Evolutionary conservation across 2,888 invertebrate genomes (phyloP), one percentile per base, ranked within the genome.

Genomic region (Leucophenga montana): DNA sequence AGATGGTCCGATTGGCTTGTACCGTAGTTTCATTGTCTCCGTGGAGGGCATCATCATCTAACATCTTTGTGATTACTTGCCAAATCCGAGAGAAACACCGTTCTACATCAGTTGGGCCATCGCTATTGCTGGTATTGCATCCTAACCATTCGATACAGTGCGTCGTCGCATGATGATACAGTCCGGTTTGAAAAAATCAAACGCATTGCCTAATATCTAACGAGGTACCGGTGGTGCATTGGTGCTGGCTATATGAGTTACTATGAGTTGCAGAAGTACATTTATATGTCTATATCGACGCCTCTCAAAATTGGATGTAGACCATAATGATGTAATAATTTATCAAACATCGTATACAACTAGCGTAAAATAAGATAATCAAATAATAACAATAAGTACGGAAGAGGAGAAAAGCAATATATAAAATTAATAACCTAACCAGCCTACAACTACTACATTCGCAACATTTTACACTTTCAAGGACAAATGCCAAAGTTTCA

Each of bases 101-200:
- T 91, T 98, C 89, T 92, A 97, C 85, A 92, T 97, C 89, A 96
- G 97, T 87, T 98, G 97, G 96, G 95, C 95, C 89, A 97, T 97
- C 90, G 97, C 97, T 76, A 92, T 95, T 78, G 94, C 97, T 79
- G 98, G 98, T 89, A 94, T 98, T 89, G 93, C 97, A 78, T 97
- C 97, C 70, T 98, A 98, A 92, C 98, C 98, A 87, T 95, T 98
- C 91, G 98, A 98, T 91, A 98, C 98, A 54, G 94, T 95, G 85
- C 93, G 97, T 90, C 93, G 98, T 92, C 94, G 98, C 90, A 96
- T 99, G 96, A 99, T 98, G 98, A 98, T 98, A 98, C 97, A 97
- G 91, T 97, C 97, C 83, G 97, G 97, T 74, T 94, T 95, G 82
- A 93, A 93, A 85, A 92, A 94, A 91, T 89, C 90, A 76, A n/a